Evolutionary conservation across 1,140 invertebrate genomes (phyloP), one percentile per base, ranked within the genome.

Genomic region (Drosophila ohnishii): DNA sequence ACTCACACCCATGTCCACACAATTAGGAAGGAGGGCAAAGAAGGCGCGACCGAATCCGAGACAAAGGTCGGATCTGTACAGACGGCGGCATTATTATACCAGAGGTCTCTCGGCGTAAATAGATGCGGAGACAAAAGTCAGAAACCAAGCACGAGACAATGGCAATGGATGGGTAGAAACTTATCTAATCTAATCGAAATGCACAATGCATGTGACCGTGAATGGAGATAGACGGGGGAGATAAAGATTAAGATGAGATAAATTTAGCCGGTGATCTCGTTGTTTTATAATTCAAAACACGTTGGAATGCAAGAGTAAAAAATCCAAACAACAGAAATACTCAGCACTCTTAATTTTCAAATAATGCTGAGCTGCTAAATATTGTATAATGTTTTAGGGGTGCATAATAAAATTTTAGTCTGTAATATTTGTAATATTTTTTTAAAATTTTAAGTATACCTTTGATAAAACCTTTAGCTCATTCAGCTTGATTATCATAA

Each of bases 161-260:
- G 42, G 35, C 40, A 34, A 10, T 10, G 34, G 14, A 25, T 37
- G 10, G 32, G 11, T 14, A 37, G 8, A 19, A 34, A 39, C 45
- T 66, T 64, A 78, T 85, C 81, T 85, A 71, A 86, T 85, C 81
- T 82, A 53, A 44, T 53, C 48, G 35, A 70, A 77, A 77, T 77
- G 64, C 73, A 77, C 58, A 62, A 50, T 56, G 53, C 63, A 51
- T 67, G 39, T 39, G 60, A 69, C 61, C 69, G 50, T 74, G 56
- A 81, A 47, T 58, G 10, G 19, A 39, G 73, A 66, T 40, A 35
- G 50, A 51, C 39, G 40, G 2, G 0, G 14, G 13, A 48, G 59
- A 80, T 67, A 76, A 51, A 65, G 53, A 70, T 62, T 47, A 35
- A 19, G 22, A 22, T 7, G 25, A 50, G 78, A 65, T 82, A 82